Conservation (phyloP, 2,113 vertebrate species). For the Dascyllus trimaculatus region DNA sequence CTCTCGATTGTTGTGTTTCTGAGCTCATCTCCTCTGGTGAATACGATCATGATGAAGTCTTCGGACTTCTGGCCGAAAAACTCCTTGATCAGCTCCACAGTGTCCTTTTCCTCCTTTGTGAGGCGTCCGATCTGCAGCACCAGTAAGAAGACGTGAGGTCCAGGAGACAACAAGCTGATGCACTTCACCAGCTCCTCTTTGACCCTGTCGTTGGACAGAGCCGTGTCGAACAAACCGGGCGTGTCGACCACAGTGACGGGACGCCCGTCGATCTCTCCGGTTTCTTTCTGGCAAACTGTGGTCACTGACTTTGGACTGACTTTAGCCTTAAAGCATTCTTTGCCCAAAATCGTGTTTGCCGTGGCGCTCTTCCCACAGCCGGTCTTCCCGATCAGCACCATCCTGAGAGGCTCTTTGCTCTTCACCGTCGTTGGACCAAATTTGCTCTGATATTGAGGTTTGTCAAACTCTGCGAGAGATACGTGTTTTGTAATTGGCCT, state of each 20-base stretch:
- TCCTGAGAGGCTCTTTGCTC: conserved; percentile 28
- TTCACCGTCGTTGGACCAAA: not conserved
- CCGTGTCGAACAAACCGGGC: conserved; percentile 39
- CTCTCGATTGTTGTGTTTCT: not conserved
- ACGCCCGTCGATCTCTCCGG: conserved; percentile 16
- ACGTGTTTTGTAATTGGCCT: not conserved
- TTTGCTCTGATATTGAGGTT: too few species aligned
- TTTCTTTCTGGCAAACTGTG: conserved; percentile 18
- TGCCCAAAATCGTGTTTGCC: conserved; percentile 48
- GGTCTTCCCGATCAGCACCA: conserved; percentile 53
- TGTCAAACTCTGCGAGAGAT: too few species aligned
- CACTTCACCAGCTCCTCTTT: conserved; percentile 27
- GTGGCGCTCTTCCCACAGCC: conserved; percentile 61
- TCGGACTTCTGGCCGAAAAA: conserved; percentile 5
- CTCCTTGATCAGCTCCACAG: conserved; percentile 14
- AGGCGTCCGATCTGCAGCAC: conserved; percentile 31
- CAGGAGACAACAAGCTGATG: conserved; percentile 21
- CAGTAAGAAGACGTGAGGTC: conserved; percentile 51
- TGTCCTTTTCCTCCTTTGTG: conserved; percentile 25
- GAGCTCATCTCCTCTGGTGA: conserved; percentile 45
- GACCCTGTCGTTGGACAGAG: not conserved
- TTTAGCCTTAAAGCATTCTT: not conserved
- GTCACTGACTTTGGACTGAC: not conserved
- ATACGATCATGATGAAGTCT: conserved; percentile 32
- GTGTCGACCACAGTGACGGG: conserved; percentile 41